Conservation (phyloP, 2,888 invertebrate species). For the Metallyticus violacea region DNA sequence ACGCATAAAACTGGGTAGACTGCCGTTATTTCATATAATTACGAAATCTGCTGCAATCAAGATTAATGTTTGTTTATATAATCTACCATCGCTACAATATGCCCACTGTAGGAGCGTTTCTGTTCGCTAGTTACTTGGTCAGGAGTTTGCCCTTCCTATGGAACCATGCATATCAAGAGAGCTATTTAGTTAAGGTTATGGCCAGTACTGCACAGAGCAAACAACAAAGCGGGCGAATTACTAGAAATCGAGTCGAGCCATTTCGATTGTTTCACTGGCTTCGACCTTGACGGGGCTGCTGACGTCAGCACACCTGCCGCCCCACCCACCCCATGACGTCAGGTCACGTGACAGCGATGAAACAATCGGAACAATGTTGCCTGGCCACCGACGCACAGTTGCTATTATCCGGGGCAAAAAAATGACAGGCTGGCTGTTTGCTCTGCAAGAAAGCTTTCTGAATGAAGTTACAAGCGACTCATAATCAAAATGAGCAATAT, state of each 20-base stretch:
- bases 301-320: background rate
- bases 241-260: background rate
- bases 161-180: too few species aligned
- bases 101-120: too few species aligned
- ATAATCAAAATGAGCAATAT: background rate
- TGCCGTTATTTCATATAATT: too few species aligned
- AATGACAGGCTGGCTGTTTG: background rate
- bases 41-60: too few species aligned
- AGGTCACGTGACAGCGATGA: background rate
- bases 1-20: too few species aligned
- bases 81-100: too few species aligned
- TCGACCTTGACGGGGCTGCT: background rate
- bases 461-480: background rate
- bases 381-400: background rate
- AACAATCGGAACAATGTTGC: background rate
- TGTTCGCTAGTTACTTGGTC: too few species aligned
- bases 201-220: too few species aligned
- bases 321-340: background rate
- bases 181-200: too few species aligned
- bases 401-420: background rate
- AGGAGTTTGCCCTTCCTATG: too few species aligned
- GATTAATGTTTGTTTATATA: too few species aligned
- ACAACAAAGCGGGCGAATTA: background rate
- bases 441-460: background rate
- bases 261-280: background rate